These are phyloP conservation scores for Pocota personata DNA, from an alignment of 2,888 invertebrate genomes.

Conservation along the genomic window DNA sequence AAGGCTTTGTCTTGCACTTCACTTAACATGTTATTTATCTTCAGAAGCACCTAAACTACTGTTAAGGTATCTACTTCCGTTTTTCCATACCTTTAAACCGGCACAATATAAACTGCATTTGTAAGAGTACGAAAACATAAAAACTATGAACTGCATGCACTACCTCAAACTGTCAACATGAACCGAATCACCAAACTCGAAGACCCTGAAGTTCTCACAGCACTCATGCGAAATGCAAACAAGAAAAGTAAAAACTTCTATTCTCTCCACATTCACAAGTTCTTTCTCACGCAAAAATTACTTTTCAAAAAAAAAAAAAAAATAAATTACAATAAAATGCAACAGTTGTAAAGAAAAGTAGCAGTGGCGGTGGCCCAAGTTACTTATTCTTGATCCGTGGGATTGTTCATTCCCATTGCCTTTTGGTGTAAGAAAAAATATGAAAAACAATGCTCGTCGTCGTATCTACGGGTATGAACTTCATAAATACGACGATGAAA, in stretches of 20 bases:
- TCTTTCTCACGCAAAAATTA: conserved; percentile 51
- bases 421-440: background rate
- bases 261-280: background rate
- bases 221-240: conserved; percentile 11
- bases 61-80: conserved; percentile 1
- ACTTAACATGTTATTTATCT: background rate
- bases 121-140: background rate
- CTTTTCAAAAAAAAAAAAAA: conserved; percentile 10
- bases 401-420: conserved; percentile 30
- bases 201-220: conserved; percentile 35
- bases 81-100: background rate
- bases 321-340: conserved; percentile 24
- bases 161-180: conserved; percentile 45
- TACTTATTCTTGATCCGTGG: conserved; percentile 48
- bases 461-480: background rate
- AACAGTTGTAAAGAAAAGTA: conserved; percentile 35
- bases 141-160: background rate
- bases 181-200: background rate
- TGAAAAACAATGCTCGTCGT: conserved; percentile 9
- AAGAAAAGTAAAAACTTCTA: background rate
- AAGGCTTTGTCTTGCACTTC: background rate
- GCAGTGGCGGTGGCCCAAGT: background rate
- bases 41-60: background rate
- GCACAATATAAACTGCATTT: conserved; percentile 5
- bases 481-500: conserved; percentile 14